Conservation (phyloP, 2,888 invertebrate genomes). For the Andrena hattorfiana region DNA sequence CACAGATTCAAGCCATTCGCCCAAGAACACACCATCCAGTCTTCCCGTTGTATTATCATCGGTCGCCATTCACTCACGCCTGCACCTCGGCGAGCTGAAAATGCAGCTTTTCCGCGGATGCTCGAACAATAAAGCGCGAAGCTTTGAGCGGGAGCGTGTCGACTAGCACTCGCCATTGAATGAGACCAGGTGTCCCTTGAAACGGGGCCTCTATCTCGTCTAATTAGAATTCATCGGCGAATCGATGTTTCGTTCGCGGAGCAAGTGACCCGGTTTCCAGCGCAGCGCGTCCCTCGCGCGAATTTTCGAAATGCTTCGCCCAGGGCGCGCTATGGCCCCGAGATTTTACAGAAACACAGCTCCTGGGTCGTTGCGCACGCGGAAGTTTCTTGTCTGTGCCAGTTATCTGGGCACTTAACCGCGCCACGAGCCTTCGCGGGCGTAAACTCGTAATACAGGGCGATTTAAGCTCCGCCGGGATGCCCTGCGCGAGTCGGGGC, state of each 20-base stretch:
- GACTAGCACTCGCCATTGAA: slow-evolving; percentile 29
- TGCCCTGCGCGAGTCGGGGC: not conserved
- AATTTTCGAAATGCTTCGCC: slow-evolving; percentile 7
- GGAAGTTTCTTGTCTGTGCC: slow-evolving; percentile 50
- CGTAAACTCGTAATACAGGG: slow-evolving; percentile 49
- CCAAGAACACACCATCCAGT: slow-evolving; percentile 16
- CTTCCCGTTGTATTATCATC: slow-evolving; percentile 40
- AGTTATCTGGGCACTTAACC: slow-evolving; percentile 53
- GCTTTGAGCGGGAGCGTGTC: slow-evolving; percentile 49
- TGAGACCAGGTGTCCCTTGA: slow-evolving; percentile 29
- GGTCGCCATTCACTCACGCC: slow-evolving; percentile 33
- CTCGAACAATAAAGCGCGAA: slow-evolving; percentile 55
- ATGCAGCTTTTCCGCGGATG: slow-evolving; percentile 44
- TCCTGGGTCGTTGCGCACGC: not conserved
- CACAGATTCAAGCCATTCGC: not conserved
- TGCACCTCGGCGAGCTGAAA: slow-evolving; percentile 27
- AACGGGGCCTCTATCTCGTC: slow-evolving; percentile 49
- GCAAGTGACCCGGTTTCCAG: slow-evolving; percentile 43
- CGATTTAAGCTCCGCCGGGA: slow-evolving; percentile 39
- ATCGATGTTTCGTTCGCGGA: slow-evolving; percentile 40
- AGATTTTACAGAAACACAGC: slow-evolving; percentile 14
- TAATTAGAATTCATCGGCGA: slow-evolving; percentile 60
- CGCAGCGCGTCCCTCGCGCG: not conserved
- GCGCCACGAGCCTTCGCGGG: slow-evolving; percentile 14
- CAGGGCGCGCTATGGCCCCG: not conserved